A percentile compares a stretch with the other conserved stretches of the same genome.
phyloP scores from a whole-genome alignment of 2,797 vertebrate genomes.

The Gallinago nigripennis region DNA sequence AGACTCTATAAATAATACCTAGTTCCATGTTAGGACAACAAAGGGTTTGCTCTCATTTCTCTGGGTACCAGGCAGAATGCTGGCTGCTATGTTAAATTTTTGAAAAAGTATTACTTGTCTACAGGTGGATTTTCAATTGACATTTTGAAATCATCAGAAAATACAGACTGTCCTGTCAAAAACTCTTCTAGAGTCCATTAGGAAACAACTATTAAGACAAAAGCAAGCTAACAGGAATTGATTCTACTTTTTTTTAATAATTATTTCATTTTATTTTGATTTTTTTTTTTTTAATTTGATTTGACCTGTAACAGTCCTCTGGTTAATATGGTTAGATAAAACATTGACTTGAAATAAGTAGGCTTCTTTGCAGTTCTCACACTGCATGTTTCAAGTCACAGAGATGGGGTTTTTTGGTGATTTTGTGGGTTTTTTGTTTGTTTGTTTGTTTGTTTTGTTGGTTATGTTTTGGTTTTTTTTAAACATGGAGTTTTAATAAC shows the following conservation, averaged over 20 bases:
- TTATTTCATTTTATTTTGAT: not conserved
- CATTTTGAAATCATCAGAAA: slow-evolving; percentile 62
- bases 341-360: not conserved
- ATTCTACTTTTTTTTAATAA: slow-evolving; percentile 2
- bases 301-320: slow-evolving; percentile 17
- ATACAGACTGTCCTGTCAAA: slow-evolving; percentile 52
- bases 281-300: slow-evolving; percentile 54
- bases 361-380: not conserved
- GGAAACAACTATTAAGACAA: slow-evolving; percentile 53
- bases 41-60: slow-evolving; percentile 44
- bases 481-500: not conserved
- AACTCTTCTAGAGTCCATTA: not conserved
- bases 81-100: slow-evolving; percentile 37
- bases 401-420: not conserved
- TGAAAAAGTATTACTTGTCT: slow-evolving; percentile 63
- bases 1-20: slow-evolving; percentile 52
- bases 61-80: slow-evolving; percentile 26
- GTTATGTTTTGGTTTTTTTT: not conserved
- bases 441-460: too few relatives aligned
- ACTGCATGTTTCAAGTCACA: not conserved
- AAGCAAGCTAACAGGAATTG: slow-evolving; percentile 33
- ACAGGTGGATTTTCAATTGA: slow-evolving; percentile 61
- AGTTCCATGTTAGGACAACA: slow-evolving; percentile 37
- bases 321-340: not conserved
- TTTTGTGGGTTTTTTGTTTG: too few relatives aligned